These are phyloP conservation scores for Pyrochroa serraticornis DNA, from an alignment of 2,888 invertebrate genomes.

Conservation along the genomic window DNA sequence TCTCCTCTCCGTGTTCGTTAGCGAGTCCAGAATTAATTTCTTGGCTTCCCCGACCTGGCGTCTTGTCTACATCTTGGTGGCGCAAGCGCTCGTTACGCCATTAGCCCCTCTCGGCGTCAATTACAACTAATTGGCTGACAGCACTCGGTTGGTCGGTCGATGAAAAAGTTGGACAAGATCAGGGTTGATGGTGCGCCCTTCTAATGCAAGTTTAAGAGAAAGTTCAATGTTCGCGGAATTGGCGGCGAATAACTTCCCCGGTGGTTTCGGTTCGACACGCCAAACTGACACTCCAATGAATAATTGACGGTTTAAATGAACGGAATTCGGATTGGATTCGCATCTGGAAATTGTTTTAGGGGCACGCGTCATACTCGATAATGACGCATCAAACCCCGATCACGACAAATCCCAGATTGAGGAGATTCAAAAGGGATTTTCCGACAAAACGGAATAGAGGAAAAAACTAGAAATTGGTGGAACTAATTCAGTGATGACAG, in stretches of 20 bases:
- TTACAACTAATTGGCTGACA: slow-evolving; percentile 55
- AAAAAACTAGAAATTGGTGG: too few relatives aligned
- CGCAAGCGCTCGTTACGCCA: slow-evolving; percentile 44
- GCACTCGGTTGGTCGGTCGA: slow-evolving; percentile 57
- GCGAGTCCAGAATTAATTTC: slow-evolving; percentile 47
- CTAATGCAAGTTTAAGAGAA: slow-evolving; percentile 53
- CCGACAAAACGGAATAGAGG: too few relatives aligned
- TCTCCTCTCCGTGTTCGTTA: slow-evolving; percentile 38
- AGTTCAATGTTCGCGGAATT: slow-evolving; percentile 46
- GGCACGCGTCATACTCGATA: slow-evolving; percentile 1
- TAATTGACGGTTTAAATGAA: slow-evolving; percentile 31
- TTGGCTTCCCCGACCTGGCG: slow-evolving; percentile 45
- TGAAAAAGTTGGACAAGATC: slow-evolving; percentile 58
- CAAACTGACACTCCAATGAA: slow-evolving; percentile 30
- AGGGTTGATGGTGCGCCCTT: slow-evolving; percentile 45
- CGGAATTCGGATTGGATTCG: slow-evolving; percentile 29
- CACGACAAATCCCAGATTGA: too few relatives aligned
- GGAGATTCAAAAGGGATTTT: too few relatives aligned
- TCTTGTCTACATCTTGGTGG: slow-evolving; percentile 41
- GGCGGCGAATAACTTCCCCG: slow-evolving; percentile 14
- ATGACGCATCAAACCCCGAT: neutral
- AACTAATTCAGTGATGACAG: too few relatives aligned
- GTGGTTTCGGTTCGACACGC: slow-evolving; percentile 28
- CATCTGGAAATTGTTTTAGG: slow-evolving; percentile 28
- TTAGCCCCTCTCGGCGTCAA: slow-evolving; percentile 46